Conservation (phyloP, 2,113 vertebrate species). For the Entomyzon cyanotis region DNA sequence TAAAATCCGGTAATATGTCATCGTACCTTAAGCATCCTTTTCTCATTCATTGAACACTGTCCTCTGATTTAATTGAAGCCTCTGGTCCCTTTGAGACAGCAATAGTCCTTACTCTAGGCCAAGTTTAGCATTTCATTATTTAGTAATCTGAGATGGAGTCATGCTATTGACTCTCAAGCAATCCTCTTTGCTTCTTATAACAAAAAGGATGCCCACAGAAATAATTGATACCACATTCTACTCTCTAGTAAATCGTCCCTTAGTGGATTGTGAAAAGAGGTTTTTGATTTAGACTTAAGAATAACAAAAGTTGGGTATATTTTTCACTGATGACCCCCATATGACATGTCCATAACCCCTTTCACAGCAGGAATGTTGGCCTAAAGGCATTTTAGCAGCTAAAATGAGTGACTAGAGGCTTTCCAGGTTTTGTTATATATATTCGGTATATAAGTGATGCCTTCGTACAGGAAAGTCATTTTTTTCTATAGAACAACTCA, state of each 20-base stretch:
- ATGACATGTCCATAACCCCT: constrained; percentile 60
- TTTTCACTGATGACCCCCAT: constrained; percentile 65
- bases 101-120: constrained; percentile 60
- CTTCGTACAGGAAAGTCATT: constrained; percentile 21
- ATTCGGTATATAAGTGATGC: constrained; percentile 59
- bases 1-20: constrained; percentile 67
- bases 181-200: constrained; percentile 69
- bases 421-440: constrained; percentile 70
- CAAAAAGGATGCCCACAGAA: constrained; percentile 75
- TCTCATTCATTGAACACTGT: constrained; percentile 45
- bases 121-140: constrained; percentile 64
- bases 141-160: constrained; percentile 65
- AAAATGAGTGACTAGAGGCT: constrained; percentile 67
- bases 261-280: constrained; percentile 46
- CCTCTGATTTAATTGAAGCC: constrained; percentile 61
- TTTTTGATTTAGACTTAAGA: constrained; percentile 67
- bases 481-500: constrained; percentile 33
- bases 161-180: constrained; percentile 58
- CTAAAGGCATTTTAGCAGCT: constrained; percentile 58
- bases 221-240: constrained; percentile 73
- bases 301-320: constrained; percentile 65
- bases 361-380: constrained; percentile 66
- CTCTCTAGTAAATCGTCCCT: constrained; percentile 53
- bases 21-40: constrained; percentile 61
- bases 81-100: constrained; percentile 53